phyloP scores from a whole-genome alignment of 2,113 vertebrate genomes.

The Parotia lawesii region DNA sequence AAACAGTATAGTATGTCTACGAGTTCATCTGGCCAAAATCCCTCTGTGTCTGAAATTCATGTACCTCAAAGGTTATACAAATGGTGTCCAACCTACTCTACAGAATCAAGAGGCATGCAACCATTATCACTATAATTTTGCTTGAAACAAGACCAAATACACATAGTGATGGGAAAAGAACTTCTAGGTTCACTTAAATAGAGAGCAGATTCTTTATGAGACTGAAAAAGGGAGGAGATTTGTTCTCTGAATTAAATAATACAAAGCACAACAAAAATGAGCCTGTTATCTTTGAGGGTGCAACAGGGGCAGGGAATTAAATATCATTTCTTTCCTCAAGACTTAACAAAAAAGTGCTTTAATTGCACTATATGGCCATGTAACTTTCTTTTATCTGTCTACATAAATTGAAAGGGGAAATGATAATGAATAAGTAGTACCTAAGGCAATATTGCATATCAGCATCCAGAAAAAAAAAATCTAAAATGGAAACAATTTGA shows the following conservation, averaged over 20 bases:
- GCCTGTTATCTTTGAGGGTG: neutral
- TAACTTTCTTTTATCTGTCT: neutral
- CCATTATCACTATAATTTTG: neutral
- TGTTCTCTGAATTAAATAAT: neutral
- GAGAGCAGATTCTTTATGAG: neutral
- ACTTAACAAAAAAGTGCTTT: neutral
- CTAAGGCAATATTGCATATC: neutral
- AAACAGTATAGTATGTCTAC: neutral
- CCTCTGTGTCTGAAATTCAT: neutral
- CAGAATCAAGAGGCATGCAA: neutral
- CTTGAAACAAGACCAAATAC: neutral
- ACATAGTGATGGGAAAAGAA: neutral
- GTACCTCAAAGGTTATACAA: neutral
- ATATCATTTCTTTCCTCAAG: neutral
- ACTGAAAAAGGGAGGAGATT: neutral
- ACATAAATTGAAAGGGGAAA: neutral
- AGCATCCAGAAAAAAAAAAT: neutral
- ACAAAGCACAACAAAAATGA: neutral
- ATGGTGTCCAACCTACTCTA: neutral
- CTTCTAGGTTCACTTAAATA: neutral
- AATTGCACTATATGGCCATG: neutral
- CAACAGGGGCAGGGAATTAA: rapidly evolving
- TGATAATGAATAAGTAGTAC: neutral
- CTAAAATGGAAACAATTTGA: neutral
- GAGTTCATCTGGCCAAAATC: neutral